phyloP scores from a whole-genome alignment of 2,888 invertebrate species.

The Anthrax anthrax region DNA sequence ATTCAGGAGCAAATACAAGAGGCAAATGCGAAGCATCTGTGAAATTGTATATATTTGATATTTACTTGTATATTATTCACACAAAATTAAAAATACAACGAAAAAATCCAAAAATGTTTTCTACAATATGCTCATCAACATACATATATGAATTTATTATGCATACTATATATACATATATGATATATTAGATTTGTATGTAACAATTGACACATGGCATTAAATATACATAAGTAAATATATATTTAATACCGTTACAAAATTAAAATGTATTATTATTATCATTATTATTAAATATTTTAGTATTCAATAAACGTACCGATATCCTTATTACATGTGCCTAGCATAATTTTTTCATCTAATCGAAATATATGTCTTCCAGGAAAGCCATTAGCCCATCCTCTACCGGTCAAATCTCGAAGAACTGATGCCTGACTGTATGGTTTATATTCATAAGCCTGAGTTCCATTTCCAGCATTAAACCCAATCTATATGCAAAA shows the following conservation, averaged over 20 bases:
- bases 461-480: slow-evolving; percentile 90
- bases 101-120: too few relatives aligned
- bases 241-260: too few relatives aligned
- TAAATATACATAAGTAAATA: too few relatives aligned
- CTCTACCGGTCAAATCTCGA: slow-evolving; percentile 67
- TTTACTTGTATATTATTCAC: too few relatives aligned
- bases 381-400: slow-evolving; percentile 74
- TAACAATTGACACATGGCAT: too few relatives aligned
- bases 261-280: too few relatives aligned
- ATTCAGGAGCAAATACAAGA: slow-evolving; percentile 82
- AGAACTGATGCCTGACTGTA: slow-evolving; percentile 79
- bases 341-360: slow-evolving; percentile 85
- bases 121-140: too few relatives aligned
- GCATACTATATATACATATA: too few relatives aligned
- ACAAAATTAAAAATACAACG: too few relatives aligned
- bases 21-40: slow-evolving; percentile 67
- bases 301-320: slow-evolving; percentile 37
- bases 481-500: slow-evolving; percentile 64
- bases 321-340: slow-evolving; percentile 83
- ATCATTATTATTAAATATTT: neutral
- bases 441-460: slow-evolving; percentile 74
- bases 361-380: slow-evolving; percentile 90
- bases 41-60: too few relatives aligned
- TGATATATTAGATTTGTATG: too few relatives aligned
- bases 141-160: too few relatives aligned